Percentiles rank a stretch among this genome's conserved stretches.
phyloP scores from a whole-genome alignment of 37 sponge, comb jelly and placozoan species.

The Tethya wilhelma region DNA sequence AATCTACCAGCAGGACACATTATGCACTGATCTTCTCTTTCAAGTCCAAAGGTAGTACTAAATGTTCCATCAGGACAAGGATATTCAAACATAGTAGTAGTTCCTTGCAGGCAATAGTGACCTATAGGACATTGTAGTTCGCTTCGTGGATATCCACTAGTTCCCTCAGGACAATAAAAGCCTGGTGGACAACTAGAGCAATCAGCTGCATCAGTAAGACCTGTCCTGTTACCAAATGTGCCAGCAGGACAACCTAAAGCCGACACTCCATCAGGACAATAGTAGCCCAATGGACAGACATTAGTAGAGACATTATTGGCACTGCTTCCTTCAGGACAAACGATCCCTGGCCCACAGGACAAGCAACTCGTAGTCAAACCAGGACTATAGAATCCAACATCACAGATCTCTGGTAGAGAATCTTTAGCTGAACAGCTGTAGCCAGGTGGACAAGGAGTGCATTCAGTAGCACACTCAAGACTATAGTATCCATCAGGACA shows the following conservation, averaged over 20 bases:
- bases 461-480: neutral
- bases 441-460: conserved; percentile 23
- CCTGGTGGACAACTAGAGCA: conserved; percentile 6
- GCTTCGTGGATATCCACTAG: conserved; percentile 1
- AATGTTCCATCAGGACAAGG: conserved; percentile 12
- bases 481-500: conserved; percentile 11
- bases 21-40: conserved; percentile 12
- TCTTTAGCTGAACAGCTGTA: neutral
- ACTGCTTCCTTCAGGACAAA: neutral
- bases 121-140: neutral
- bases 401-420: neutral
- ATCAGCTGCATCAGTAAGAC: neutral
- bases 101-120: neutral
- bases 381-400: neutral
- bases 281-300: conserved; percentile 4
- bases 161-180: conserved; percentile 17
- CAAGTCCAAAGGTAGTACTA: conserved; percentile 4
- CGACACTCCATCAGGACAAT: conserved; percentile 16
- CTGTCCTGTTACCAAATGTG: conserved; percentile 5
- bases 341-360: neutral
- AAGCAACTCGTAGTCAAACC: neutral
- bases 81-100: neutral
- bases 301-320: neutral
- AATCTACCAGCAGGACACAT: conserved; percentile 6
- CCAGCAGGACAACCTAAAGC: conserved; percentile 3